phyloP scores from a whole-genome alignment of 2,888 invertebrate genomes.

The Cecidostiba fungosa region DNA sequence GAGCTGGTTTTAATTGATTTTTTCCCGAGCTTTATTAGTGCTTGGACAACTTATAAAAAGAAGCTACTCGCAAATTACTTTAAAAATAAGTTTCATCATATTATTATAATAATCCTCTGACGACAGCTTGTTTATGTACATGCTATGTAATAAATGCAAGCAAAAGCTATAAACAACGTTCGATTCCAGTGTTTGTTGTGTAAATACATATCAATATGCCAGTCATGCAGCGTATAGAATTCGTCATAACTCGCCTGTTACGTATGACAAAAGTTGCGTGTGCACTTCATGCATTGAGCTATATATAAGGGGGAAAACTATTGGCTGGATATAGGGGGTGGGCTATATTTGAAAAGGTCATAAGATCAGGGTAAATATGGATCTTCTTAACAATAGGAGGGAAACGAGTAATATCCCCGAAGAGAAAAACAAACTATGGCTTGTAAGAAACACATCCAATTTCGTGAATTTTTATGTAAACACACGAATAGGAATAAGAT shows the following conservation, averaged over 20 bases:
- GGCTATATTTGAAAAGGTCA: slow-evolving; percentile 61
- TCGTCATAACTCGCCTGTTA: slow-evolving; percentile 45
- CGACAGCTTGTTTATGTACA: not conserved
- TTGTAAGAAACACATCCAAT: slow-evolving; percentile 52
- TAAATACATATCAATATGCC: slow-evolving; percentile 32
- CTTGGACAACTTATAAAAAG: not conserved
- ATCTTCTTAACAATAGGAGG: slow-evolving; percentile 59
- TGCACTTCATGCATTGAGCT: slow-evolving; percentile 32
- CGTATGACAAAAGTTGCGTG: slow-evolving; percentile 43
- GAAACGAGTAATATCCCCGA: slow-evolving; percentile 50
- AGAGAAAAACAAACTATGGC: slow-evolving; percentile 55
- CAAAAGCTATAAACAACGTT: not conserved
- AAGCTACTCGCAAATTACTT: not conserved
- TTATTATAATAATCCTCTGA: not conserved
- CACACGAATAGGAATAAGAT: slow-evolving; percentile 6
- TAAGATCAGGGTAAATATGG: slow-evolving; percentile 62
- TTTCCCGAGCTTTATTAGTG: not conserved
- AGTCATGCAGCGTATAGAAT: slow-evolving; percentile 31
- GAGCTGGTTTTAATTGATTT: slow-evolving; percentile 41
- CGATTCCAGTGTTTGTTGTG: not conserved
- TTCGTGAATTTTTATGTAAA: slow-evolving; percentile 40
- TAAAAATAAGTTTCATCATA: not conserved
- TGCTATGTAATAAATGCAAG: not conserved
- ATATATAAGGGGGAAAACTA: slow-evolving; percentile 41
- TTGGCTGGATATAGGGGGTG: slow-evolving; percentile 33